Evolutionary conservation across 1,140 invertebrate genomes (phyloP).

Genomic region (Archivesica marissinica): DNA sequence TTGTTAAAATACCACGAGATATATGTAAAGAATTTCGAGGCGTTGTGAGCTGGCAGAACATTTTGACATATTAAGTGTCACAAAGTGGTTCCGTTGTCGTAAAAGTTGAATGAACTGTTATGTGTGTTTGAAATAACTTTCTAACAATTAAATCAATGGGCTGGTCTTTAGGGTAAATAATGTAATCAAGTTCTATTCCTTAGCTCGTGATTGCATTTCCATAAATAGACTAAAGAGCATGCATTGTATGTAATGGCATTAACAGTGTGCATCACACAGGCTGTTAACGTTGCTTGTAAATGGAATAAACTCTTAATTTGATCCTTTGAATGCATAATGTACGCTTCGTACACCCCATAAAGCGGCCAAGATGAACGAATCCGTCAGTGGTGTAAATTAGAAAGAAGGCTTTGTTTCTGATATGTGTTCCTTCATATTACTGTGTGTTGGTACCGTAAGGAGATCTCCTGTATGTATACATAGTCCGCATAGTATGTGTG

Average conservation of each 20-base stretch:
- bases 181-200: conserved; percentile 14
- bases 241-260: conserved; percentile 24
- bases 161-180: neutral
- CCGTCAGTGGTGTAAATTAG: neutral
- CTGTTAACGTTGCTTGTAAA: conserved; percentile 18
- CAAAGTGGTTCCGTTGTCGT: conserved; percentile 9
- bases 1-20: neutral
- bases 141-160: conserved; percentile 4
- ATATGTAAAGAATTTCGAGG: neutral
- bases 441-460: too few relatives aligned
- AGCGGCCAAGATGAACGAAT: neutral
- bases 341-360: neutral
- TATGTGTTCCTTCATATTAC: neutral
- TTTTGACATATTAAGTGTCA: neutral
- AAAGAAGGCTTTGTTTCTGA: neutral
- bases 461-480: too few relatives aligned
- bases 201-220: neutral
- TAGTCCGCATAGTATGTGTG: too few relatives aligned
- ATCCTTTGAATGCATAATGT: conserved; percentile 9
- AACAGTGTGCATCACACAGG: neutral
- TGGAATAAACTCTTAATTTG: conserved; percentile 18
- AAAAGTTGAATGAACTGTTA: conserved; percentile 26
- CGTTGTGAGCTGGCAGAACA: neutral
- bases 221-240: conserved; percentile 33
- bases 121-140: neutral